Evolutionary conservation across 1,140 invertebrate genomes (phyloP).

Genomic region (Drosophila neocordata): DNA sequence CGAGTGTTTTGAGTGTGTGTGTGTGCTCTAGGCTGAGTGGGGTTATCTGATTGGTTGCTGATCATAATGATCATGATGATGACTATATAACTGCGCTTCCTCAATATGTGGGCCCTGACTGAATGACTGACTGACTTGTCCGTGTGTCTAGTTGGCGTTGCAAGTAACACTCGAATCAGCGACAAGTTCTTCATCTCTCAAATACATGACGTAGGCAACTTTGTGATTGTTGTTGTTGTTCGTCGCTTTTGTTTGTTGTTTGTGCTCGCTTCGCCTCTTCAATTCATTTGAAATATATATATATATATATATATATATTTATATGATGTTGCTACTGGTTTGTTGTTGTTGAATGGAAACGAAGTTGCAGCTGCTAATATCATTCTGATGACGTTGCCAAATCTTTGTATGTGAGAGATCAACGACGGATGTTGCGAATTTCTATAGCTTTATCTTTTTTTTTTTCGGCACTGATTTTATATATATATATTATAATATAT

Average conservation of each 20-base stretch:
- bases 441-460: conserved; percentile 41
- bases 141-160: not conserved
- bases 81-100: conserved; percentile 51
- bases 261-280: conserved; percentile 16
- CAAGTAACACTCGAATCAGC: conserved; percentile 50
- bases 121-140: conserved; percentile 1
- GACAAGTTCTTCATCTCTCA: conserved; percentile 47
- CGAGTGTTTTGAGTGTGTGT: conserved; percentile 8
- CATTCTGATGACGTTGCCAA: conserved; percentile 46
- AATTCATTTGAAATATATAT: conserved; percentile 63
- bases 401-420: conserved; percentile 19
- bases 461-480: conserved; percentile 47
- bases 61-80: conserved; percentile 42
- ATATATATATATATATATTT: conserved; percentile 32
- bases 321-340: conserved; percentile 31
- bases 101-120: conserved; percentile 31
- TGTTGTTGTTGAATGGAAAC: conserved; percentile 6
- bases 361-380: conserved; percentile 51
- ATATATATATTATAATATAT: conserved; percentile 27
- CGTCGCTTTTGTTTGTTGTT: conserved; percentile 29
- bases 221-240: conserved; percentile 5
- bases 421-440: conserved; percentile 71
- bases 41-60: conserved; percentile 48
- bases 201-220: conserved; percentile 63
- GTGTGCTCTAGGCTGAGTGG: conserved; percentile 31